A percentile compares a stretch with the other conserved stretches of the same genome.
phyloP scores from a whole-genome alignment of 2,113 vertebrate genomes.

The Erinaceus europaeus region DNA sequence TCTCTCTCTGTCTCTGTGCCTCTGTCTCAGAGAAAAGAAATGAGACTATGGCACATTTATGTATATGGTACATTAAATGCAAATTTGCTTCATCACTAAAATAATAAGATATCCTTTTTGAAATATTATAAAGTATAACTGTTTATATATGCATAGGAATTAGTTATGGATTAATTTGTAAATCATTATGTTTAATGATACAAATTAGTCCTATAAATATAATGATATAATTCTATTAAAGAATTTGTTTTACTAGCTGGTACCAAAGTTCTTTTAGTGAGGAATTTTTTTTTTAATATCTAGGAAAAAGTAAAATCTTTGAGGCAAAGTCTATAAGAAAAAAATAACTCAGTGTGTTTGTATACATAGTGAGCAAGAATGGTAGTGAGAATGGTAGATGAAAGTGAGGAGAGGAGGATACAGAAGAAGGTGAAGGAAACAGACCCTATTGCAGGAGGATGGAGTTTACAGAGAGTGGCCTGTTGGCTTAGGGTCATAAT shows the following conservation, averaged over 20 bases:
- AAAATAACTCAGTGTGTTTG: background rate
- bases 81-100: slow-evolving; percentile 16
- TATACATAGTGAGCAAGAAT: background rate
- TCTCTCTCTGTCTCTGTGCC: too few relatives aligned
- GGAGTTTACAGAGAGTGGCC: background rate
- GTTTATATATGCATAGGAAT: background rate
- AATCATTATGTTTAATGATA: too few relatives aligned
- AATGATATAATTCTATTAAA: too few relatives aligned
- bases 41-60: background rate
- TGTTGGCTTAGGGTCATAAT: too few relatives aligned
- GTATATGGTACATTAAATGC: background rate
- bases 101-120: background rate
- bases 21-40: too few relatives aligned
- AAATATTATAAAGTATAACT: background rate
- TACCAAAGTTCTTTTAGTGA: background rate
- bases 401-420: background rate
- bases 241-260: slow-evolving; percentile 13
- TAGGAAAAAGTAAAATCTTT: background rate
- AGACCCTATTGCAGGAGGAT: background rate
- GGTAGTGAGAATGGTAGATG: background rate
- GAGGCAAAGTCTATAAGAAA: background rate
- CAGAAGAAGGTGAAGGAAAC: background rate
- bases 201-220: too few relatives aligned
- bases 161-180: background rate
- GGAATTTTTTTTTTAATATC: background rate